Evolutionary conservation across 2,113 vertebrate genomes (phyloP), one percentile per base, ranked within the genome.

Genomic region (Coryphaenoides rupestris): DNA sequence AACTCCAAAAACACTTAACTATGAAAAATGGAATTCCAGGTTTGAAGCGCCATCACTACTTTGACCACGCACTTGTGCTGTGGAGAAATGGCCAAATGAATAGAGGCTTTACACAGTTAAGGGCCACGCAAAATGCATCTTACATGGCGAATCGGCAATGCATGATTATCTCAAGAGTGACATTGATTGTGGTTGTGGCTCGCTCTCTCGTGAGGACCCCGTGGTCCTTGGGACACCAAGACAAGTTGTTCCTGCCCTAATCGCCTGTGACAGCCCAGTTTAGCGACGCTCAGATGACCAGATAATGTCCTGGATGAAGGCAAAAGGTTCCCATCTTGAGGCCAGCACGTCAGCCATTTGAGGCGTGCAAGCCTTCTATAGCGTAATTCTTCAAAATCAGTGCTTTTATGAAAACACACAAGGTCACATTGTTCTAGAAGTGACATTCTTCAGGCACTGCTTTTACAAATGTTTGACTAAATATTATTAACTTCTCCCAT

Each of bases 101-200:
- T 88, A 77, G 85, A 82, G 55, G 70, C 81, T 84, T 89, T 75
- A 85, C 79, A 84, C 73, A 83, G 75, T 73, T 72, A 80, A 72
- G 66, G 21, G 77, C 84, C 87, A 90, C 72, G 85, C 76, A 77
- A 81, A 91, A 91, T 91, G 79, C 83, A 90, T 92, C 84, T 86
- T 89, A 77, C 85, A 89, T 86, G 88, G 89, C 84, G 73, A 86
- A 89, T 89, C 76, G 65, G 81, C 58, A 71, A 77, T 86, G 84
- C 81, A 61, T 81, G 75, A 85, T 87, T 77, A 77, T 77, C 76
- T 89, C 83, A 90, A 87, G 78, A 66, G 72, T 81, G 79, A 82
- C 86, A 87, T 88, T 90, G 85, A 88, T 83, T 84, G 82, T 68
- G 71, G 66, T 81, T 77, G 72, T 81, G 77, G 80, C 76, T 79